phyloP scores from a whole-genome alignment of 2,888 invertebrate genomes.

The Anthophora plumipes region DNA sequence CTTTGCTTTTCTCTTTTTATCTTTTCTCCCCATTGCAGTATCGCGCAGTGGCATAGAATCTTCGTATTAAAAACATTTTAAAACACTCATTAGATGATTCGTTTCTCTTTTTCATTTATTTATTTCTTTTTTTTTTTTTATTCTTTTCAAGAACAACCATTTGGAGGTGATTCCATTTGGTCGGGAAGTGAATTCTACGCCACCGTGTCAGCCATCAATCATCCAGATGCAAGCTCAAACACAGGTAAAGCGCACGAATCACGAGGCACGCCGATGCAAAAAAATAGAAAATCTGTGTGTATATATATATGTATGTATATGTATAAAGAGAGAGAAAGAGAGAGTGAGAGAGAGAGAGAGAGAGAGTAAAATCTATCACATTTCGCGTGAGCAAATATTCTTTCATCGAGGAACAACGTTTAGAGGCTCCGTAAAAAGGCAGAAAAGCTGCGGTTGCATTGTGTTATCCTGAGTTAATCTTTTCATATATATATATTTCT shows the following conservation, averaged over 20 bases:
- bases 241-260: conserved; percentile 54
- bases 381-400: conserved; percentile 20
- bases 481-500: too few species aligned
- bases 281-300: conserved; percentile 26
- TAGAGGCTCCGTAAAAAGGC: conserved; percentile 32
- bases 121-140: too few species aligned
- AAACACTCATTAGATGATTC: neutral
- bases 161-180: neutral
- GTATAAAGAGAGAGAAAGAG: neutral
- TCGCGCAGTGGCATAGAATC: conserved; percentile 41
- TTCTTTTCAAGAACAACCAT: conserved; percentile 1
- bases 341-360: conserved; percentile 13
- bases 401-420: neutral
- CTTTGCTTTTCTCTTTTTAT: neutral
- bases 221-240: conserved; percentile 56
- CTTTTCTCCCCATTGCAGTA: conserved; percentile 18
- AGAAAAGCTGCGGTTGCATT: conserved; percentile 40
- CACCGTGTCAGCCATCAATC: conserved; percentile 49
- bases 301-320: neutral
- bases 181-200: conserved; percentile 27
- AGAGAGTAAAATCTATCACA: conserved; percentile 11
- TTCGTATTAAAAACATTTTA: neutral
- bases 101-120: too few species aligned
- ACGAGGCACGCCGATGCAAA: conserved; percentile 43
- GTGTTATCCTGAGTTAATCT: conserved; percentile 12